Percentiles rank a stretch among this genome's conserved stretches.
Conservation (phyloP, 1,140 invertebrate genomes). For the Melipona quadrifasciata region DNA sequence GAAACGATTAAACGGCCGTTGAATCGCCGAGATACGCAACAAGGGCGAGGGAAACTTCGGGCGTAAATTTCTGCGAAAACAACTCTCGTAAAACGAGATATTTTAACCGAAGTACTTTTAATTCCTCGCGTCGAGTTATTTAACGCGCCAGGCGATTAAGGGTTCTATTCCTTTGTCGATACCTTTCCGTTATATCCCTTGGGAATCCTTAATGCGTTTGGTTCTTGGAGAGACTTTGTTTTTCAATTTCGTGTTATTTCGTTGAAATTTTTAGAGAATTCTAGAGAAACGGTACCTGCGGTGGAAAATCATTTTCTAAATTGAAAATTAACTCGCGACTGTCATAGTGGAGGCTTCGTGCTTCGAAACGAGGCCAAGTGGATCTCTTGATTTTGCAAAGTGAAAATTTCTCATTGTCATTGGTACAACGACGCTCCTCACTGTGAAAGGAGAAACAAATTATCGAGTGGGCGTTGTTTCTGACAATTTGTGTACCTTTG, state of each 20-base stretch:
- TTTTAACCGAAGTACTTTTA: conserved; percentile 22
- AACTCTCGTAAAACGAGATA: conserved; percentile 31
- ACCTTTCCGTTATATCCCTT: not conserved
- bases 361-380: too few relatives aligned
- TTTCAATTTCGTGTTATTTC: not conserved
- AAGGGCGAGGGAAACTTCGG: conserved; percentile 18
- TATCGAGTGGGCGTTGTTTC: too few relatives aligned
- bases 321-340: too few relatives aligned
- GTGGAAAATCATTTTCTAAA: too few relatives aligned
- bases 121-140: conserved; percentile 11
- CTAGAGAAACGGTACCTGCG: too few relatives aligned
- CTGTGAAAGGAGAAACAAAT: too few relatives aligned
- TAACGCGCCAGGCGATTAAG: not conserved
- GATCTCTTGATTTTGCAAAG: too few relatives aligned
- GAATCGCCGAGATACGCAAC: conserved; percentile 33
- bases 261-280: too few relatives aligned
- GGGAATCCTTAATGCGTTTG: not conserved
- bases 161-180: not conserved
- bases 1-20: conserved; percentile 29
- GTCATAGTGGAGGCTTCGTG: too few relatives aligned
- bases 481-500: too few relatives aligned
- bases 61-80: conserved; percentile 40
- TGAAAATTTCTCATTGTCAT: too few relatives aligned
- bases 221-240: not conserved
- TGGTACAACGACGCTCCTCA: too few relatives aligned